Percentiles rank a stretch among this genome's conserved stretches.
These are phyloP conservation scores for Anguilla rostrata DNA, from an alignment of 2,113 vertebrate species.

Conservation along the genomic window DNA sequence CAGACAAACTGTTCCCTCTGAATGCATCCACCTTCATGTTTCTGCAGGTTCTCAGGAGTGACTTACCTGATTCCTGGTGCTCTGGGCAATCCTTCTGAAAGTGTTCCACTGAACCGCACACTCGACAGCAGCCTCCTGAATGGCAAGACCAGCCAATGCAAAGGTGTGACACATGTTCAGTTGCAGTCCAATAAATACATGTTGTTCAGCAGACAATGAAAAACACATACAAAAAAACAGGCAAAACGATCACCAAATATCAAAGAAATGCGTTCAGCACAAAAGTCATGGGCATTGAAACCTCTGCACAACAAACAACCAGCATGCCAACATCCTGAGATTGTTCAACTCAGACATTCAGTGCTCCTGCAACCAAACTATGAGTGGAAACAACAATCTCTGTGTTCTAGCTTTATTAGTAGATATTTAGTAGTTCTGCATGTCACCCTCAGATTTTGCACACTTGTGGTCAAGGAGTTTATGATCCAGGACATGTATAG, in stretches of 20 bases:
- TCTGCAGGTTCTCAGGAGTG: not conserved
- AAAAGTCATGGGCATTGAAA: not conserved
- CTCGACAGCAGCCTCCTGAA: conserved; percentile 84
- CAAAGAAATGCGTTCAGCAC: not conserved
- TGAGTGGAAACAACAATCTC: too few species aligned
- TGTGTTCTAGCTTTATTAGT: too few species aligned
- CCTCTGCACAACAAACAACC: too few species aligned
- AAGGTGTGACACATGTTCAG: not conserved
- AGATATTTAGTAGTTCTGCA: too few species aligned
- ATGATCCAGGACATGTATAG: too few species aligned
- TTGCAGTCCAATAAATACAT: not conserved
- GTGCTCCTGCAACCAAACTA: too few species aligned
- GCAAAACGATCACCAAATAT: not conserved
- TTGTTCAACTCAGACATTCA: too few species aligned
- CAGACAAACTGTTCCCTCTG: not conserved
- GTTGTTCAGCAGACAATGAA: not conserved
- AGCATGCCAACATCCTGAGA: too few species aligned
- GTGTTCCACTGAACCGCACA: conserved; percentile 95
- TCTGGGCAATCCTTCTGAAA: conserved; percentile 91
- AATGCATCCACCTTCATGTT: not conserved
- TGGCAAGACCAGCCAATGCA: conserved; percentile 21
- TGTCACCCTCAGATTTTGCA: too few species aligned
- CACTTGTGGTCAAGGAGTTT: too few species aligned
- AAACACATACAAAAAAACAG: not conserved
- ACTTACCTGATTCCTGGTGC: conserved; percentile 80